Evolutionary conservation across 2,888 invertebrate species (phyloP).

Genomic region (Parnassius glacialis): DNA sequence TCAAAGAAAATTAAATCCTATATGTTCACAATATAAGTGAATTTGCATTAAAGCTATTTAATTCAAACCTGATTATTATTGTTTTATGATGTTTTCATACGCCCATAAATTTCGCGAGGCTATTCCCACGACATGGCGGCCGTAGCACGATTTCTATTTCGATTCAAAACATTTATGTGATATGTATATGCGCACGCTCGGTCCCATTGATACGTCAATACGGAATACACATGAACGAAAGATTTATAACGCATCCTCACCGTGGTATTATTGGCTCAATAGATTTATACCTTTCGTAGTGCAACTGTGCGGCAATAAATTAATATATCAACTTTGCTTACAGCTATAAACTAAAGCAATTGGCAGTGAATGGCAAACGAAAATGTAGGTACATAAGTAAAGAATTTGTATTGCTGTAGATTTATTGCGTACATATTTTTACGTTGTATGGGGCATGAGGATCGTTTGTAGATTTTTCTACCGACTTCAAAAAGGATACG

Average conservation of each 20-base stretch:
- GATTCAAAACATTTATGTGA: constrained; percentile 23
- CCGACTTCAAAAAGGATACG: too few species aligned
- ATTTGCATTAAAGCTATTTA: neutral
- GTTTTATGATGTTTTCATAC: constrained; percentile 22
- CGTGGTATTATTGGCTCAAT: constrained; percentile 13
- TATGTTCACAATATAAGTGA: neutral
- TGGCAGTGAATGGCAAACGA: constrained; percentile 6
- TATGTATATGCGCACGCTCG: constrained; percentile 19
- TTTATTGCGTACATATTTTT: neutral
- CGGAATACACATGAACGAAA: constrained; percentile 14
- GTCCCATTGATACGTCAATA: constrained; percentile 26
- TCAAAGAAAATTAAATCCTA: neutral
- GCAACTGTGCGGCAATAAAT: constrained; percentile 17
- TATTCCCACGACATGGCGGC: constrained; percentile 18
- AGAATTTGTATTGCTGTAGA: neutral
- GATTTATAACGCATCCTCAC: constrained; percentile 19
- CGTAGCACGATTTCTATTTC: constrained; percentile 13
- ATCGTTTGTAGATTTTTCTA: too few species aligned
- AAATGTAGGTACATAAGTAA: neutral
- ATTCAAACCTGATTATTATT: constrained; percentile 16
- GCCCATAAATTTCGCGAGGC: constrained; percentile 15
- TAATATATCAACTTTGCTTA: constrained; percentile 1
- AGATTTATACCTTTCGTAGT: constrained; percentile 14
- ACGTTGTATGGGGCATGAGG: neutral
- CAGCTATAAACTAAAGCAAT: constrained; percentile 12